Base-by-base conservation (phyloP, 1,140 invertebrate genomes). In the Rhagoletis pomonella region DNA sequence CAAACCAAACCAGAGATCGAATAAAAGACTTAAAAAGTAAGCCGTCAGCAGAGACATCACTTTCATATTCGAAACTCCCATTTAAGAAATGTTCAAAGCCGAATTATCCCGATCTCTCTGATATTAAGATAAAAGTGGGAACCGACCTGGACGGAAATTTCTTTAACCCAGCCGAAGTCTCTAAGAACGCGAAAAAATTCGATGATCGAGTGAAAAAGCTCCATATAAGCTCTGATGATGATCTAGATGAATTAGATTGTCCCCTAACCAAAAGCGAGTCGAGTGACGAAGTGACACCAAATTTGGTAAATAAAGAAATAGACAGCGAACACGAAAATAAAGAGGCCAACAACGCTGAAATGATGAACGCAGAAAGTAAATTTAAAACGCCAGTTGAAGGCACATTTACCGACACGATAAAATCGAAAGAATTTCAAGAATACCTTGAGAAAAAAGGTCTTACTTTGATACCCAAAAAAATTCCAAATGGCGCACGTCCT, bases 31-130 rank as follows among this genome's bases (percentile, higher is more conserved):
- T 89, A 19, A 88, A 89, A 88, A 89, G 87, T 62, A 87, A 69
- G 86, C 55, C 42, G 17, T 39, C 86, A n/a, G 42, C 17, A 62
- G n/a, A 81, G 87, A 59, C 87, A 67, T 42, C 39, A 58, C 88
- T 87, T 77, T 85, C 90, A 17, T 42, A 81, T 55, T 89, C 89
- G 58, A 65, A 67, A 87, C 69, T 88, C 0, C 86, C 89, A 6
- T 93, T 90, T 73, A 93, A 92, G 55, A 91, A 92, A 89, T 91
- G 90, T 89, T 91, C 90, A 55, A 93, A 92, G 62, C 89, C 91
- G 47, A 93, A 93, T 86, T 93, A 93, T 87, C 92, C 92, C n/a
- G 92, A 93, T 77, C 89, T 93, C 87, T 90, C 91, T 9, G 89
- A 93, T 50, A 89, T 93, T 4, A 93, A 93, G 77, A 91, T 93